phyloP scores from a whole-genome alignment of 2,113 vertebrate species.

The Synchiropus splendidus region DNA sequence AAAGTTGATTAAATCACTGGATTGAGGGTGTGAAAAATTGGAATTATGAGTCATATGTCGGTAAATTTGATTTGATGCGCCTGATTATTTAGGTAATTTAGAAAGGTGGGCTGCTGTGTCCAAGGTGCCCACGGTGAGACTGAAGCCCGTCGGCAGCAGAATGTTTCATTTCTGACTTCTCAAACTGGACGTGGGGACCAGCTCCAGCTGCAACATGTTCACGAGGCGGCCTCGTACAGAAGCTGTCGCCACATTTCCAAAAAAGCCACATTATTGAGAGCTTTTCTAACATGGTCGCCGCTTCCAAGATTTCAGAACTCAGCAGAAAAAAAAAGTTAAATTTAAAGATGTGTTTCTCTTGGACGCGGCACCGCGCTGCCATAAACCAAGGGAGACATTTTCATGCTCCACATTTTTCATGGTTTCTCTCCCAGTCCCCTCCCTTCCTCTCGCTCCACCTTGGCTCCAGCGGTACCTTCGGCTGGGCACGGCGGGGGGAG shows the following conservation, averaged over 20 bases:
- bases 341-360: constrained; percentile 80
- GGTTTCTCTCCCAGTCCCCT: constrained; percentile 72
- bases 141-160: too few relatives aligned
- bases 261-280: constrained; percentile 65
- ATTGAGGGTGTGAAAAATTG: too few relatives aligned
- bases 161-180: too few relatives aligned
- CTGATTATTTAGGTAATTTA: too few relatives aligned
- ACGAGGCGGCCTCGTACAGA: constrained; percentile 42
- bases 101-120: too few relatives aligned
- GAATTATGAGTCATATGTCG: too few relatives aligned
- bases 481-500: constrained; percentile 50
- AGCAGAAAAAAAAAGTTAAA: constrained; percentile 62
- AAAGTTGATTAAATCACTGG: too few relatives aligned
- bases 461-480: constrained; percentile 68
- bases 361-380: constrained; percentile 59
- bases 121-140: too few relatives aligned
- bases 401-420: constrained; percentile 79
- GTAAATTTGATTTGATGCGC: too few relatives aligned
- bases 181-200: too few relatives aligned
- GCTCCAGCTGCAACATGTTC: constrained; percentile 34
- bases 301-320: constrained; percentile 63
- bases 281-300: constrained; percentile 66
- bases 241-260: constrained; percentile 60
- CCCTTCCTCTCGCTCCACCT: constrained; percentile 76
- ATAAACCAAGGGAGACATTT: constrained; percentile 81